Percentiles rank a stretch among this genome's conserved stretches.
Evolutionary conservation across 2,888 invertebrate genomes (phyloP).

Genomic region (Eristalinus aeneus): DNA sequence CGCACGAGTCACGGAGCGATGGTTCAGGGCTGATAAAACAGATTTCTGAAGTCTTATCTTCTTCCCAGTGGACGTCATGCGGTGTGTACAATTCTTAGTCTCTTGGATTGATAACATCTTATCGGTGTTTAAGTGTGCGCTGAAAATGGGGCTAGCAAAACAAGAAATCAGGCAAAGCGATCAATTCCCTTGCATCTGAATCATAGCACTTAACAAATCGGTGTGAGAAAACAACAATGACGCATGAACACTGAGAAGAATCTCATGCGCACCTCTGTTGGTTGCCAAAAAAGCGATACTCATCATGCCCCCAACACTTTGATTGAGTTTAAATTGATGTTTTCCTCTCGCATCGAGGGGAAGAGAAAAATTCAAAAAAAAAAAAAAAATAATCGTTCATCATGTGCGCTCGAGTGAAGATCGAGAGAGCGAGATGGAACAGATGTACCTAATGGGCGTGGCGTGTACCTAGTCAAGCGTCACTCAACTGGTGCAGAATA

Average conservation of each 20-base stretch:
- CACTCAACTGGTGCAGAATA: neutral
- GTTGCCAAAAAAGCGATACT: neutral
- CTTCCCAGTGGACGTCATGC: constrained; percentile 2
- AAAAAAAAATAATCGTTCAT: neutral
- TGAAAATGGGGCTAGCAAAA: constrained; percentile 21
- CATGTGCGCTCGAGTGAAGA: neutral
- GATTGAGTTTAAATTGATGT: neutral
- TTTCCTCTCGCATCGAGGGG: neutral
- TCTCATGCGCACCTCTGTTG: neutral
- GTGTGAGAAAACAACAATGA: neutral
- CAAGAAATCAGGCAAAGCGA: constrained; percentile 7
- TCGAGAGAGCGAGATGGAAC: neutral
- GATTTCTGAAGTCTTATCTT: constrained; percentile 31
- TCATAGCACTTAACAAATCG: neutral
- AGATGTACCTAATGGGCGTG: constrained; percentile 16
- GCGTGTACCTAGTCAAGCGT: constrained; percentile 1
- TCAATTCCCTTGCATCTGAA: neutral
- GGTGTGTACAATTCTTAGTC: constrained; percentile 22
- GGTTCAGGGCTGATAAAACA: neutral
- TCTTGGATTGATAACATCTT: constrained; percentile 42
- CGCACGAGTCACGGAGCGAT: neutral
- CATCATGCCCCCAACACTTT: neutral
- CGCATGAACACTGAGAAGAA: neutral
- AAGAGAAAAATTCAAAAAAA: neutral
- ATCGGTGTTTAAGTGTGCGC: constrained; percentile 3